A percentile compares a stretch with the other conserved stretches of the same genome.
Evolutionary conservation across 1,140 invertebrate species (phyloP).

Genomic region (Neocloeon triangulifer): DNA sequence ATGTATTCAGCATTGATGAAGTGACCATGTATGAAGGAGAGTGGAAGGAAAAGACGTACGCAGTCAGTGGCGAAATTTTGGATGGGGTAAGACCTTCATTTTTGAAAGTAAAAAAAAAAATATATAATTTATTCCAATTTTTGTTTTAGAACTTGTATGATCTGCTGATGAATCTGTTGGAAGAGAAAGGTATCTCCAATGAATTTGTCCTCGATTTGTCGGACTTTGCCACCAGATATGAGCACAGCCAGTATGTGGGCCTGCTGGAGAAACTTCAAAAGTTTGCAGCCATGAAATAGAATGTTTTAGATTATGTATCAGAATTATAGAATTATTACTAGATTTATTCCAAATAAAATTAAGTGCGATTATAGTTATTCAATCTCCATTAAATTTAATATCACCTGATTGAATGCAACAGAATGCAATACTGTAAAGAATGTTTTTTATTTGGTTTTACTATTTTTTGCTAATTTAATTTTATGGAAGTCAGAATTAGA

Average conservation of each 20-base stretch:
- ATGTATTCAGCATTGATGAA: slow-evolving; percentile 74
- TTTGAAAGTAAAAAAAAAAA: neutral
- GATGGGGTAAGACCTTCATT: slow-evolving; percentile 75
- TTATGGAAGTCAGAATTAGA: too few species aligned
- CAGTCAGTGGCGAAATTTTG: slow-evolving; percentile 69
- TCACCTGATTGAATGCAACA: too few species aligned
- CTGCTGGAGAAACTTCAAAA: slow-evolving; percentile 65
- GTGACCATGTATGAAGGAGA: slow-evolving; percentile 62
- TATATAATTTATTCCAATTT: slow-evolving; percentile 3
- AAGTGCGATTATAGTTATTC: too few species aligned
- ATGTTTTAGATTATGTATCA: too few species aligned
- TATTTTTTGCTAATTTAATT: too few species aligned
- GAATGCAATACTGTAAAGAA: too few species aligned
- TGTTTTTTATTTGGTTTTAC: too few species aligned
- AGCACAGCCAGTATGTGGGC: slow-evolving; percentile 69
- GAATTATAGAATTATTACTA: too few species aligned
- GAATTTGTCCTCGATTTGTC: slow-evolving; percentile 74
- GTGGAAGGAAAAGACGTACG: slow-evolving; percentile 59
- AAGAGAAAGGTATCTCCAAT: slow-evolving; percentile 79
- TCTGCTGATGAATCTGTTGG: slow-evolving; percentile 75
- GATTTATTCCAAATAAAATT: too few species aligned
- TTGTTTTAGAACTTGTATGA: slow-evolving; percentile 73
- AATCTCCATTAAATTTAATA: too few species aligned
- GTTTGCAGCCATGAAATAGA: slow-evolving; percentile 30
- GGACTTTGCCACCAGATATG: slow-evolving; percentile 68